These are phyloP conservation scores for Augochlorella aurata DNA, from an alignment of 2,888 invertebrate species.

Conservation along the genomic window DNA sequence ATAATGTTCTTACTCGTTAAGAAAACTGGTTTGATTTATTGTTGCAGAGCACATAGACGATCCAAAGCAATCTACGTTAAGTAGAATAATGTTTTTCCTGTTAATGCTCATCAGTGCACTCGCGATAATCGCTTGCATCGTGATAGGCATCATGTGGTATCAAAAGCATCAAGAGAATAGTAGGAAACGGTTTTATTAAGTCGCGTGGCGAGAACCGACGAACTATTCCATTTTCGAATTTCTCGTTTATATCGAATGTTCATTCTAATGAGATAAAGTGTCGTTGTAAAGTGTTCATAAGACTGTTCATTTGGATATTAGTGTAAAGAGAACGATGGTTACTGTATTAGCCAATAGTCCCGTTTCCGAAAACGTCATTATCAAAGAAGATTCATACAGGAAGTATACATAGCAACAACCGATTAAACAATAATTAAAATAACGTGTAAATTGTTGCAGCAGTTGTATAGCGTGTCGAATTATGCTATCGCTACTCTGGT, in stretches of 20 bases:
- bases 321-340: constrained; percentile 20
- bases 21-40: not conserved
- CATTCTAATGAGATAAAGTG: constrained; percentile 37
- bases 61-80: constrained; percentile 91
- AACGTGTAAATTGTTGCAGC: constrained; percentile 39
- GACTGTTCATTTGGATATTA: constrained; percentile 59
- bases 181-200: constrained; percentile 91
- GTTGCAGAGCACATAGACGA: constrained; percentile 92
- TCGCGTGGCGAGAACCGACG: not conserved
- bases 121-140: constrained; percentile 90
- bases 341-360: constrained; percentile 18
- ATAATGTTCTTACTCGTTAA: constrained; percentile 1
- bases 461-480: constrained; percentile 30
- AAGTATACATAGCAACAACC: constrained; percentile 3
- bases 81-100: constrained; percentile 95
- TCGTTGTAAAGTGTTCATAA: constrained; percentile 58
- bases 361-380: constrained; percentile 10
- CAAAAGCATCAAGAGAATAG: constrained; percentile 95
- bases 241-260: constrained; percentile 45
- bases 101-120: constrained; percentile 93
- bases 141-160: constrained; percentile 95
- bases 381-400: constrained; percentile 25
- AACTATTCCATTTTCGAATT: constrained; percentile 38
- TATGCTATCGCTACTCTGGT: constrained; percentile 38
- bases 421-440: constrained; percentile 20